Evolutionary conservation across 2,113 vertebrate species (phyloP), one percentile per base, ranked within the genome.

Genomic region (Sitta europaea): DNA sequence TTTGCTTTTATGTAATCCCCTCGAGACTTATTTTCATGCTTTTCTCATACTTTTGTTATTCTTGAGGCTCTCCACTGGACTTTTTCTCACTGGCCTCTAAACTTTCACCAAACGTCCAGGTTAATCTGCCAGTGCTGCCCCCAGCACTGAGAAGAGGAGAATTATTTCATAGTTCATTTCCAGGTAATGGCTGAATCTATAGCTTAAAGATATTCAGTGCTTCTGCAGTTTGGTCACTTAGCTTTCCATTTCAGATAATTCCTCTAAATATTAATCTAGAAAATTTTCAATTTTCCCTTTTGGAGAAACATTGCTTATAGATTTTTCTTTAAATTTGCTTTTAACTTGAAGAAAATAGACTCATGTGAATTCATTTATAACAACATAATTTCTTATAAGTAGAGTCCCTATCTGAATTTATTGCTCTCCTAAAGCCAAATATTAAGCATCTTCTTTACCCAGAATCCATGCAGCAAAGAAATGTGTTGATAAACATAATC

Each of bases 1-100:
- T 84, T 92, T 74, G 38, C 92, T 92, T 92, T 94, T 71, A 53
- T 92, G 81, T 86, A 88, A 96, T 47, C 9, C 88, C 23, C 72
- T 43, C n/a, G 83, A 88, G 86, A 83, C 31, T 71, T 86, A 80
- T 76, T 87, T 73, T 85, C 18, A 21, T 45, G 63, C 45, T 94
- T 90, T 93, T 71, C 65, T 90, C 43, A 50, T 71, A 57, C 54
- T 94, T 96, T 68, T 68, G 33, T 66, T 86, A 59, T 77, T 93
- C 25, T 67, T 71, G 51, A 42, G 31, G 24, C 83, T 86, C 54
- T 90, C 83, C 74, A 25, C 10, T 63, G 88, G 72, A 59, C 29
- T 80, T 86, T 70, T 87, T 88, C 81, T 93, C 25, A 7, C 6
- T 80, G 86, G 62, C 24, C 65, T 67, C 68, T 84, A 86, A 62